These are phyloP conservation scores for Ecliptopera silaceata DNA, from an alignment of 2,888 invertebrate species.

Conservation along the genomic window DNA sequence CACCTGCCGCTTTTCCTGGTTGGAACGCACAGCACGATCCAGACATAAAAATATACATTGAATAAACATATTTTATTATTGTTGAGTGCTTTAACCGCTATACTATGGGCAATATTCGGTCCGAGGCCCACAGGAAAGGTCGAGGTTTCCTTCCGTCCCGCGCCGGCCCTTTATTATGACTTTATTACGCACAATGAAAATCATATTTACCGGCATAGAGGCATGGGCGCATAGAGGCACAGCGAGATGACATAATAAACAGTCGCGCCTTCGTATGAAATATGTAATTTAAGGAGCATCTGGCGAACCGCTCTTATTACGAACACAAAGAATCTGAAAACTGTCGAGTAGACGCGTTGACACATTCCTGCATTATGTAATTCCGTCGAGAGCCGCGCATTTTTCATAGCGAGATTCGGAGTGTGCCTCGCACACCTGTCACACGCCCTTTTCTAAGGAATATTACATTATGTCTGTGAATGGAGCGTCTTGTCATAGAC, in stretches of 20 bases:
- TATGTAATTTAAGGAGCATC: slow-evolving; percentile 58
- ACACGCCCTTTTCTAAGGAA: slow-evolving; percentile 61
- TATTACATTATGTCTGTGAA: slow-evolving; percentile 73
- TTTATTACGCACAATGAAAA: slow-evolving; percentile 75
- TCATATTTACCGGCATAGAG: slow-evolving; percentile 62
- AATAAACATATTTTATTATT: slow-evolving; percentile 40
- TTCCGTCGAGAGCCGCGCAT: slow-evolving; percentile 59
- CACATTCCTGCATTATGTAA: slow-evolving; percentile 74
- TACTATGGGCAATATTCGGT: slow-evolving; percentile 40
- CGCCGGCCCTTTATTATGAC: slow-evolving; percentile 61
- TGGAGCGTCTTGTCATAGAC: slow-evolving; percentile 48
- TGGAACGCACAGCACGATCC: slow-evolving; percentile 19
- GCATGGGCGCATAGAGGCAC: slow-evolving; percentile 51
- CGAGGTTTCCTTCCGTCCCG: slow-evolving; percentile 68
- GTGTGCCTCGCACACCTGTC: slow-evolving; percentile 70
- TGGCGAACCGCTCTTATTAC: slow-evolving; percentile 68
- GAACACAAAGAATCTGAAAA: slow-evolving; percentile 70
- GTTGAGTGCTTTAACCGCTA: slow-evolving; percentile 28
- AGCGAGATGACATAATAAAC: slow-evolving; percentile 70
- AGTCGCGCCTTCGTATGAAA: slow-evolving; percentile 54
- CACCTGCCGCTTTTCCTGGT: slow-evolving; percentile 1
- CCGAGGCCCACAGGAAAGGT: slow-evolving; percentile 62
- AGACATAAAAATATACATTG: slow-evolving; percentile 33
- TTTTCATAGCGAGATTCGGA: slow-evolving; percentile 74
- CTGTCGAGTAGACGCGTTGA: slow-evolving; percentile 56